Conservation (phyloP, 2,888 invertebrate genomes). For the Mimachlamys varia region DNA sequence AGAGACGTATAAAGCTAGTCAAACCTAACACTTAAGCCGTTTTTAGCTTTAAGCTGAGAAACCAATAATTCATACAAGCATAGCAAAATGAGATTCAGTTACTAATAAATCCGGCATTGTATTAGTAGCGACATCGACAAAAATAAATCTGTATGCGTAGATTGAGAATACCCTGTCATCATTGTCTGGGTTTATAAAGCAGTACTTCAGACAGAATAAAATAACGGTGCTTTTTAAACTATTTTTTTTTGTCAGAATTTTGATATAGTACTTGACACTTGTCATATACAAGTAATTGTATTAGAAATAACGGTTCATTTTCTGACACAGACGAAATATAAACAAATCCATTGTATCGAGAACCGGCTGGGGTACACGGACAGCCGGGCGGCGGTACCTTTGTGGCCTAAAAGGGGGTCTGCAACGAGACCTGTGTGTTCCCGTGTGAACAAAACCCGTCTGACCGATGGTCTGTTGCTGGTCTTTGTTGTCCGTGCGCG, state of each 20-base stretch:
- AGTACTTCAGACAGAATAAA: background rate
- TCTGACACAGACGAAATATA: background rate
- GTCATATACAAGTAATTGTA: background rate
- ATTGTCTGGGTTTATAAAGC: background rate
- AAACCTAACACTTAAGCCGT: background rate
- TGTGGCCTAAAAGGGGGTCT: background rate
- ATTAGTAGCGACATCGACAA: background rate
- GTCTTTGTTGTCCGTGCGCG: background rate
- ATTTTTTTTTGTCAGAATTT: background rate
- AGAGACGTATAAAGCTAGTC: too few relatives aligned
- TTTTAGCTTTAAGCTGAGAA: background rate
- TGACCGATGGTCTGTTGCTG: conserved; percentile 26
- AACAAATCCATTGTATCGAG: background rate
- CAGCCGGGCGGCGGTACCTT: background rate
- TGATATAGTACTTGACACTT: background rate
- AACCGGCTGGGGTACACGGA: background rate
- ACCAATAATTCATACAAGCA: background rate
- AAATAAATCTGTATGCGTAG: background rate
- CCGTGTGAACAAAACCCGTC: background rate
- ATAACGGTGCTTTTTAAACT: background rate
- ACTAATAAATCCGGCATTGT: background rate
- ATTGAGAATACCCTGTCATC: background rate
- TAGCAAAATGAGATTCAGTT: background rate
- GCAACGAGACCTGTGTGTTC: background rate
- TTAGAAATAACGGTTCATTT: conserved; percentile 31